Base-by-base conservation (phyloP, 2,888 invertebrate genomes). In the Drosophila ochracea region DNA sequence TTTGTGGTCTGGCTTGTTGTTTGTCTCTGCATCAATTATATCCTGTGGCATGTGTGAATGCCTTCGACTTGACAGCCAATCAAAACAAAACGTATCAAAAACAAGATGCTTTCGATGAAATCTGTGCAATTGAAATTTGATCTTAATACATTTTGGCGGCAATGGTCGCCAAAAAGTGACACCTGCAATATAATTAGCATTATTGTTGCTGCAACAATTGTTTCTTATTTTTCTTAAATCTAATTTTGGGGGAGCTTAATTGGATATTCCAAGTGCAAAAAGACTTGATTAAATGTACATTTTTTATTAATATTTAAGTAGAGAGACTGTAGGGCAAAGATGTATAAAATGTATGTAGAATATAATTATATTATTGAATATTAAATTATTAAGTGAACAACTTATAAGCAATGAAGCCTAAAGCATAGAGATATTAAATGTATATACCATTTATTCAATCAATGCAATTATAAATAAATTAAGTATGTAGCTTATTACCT, bases 51-150 rank as follows among this genome's bases (percentile, higher is more conserved):
- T 54, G 66, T 66, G 60, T 74, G 30, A 16, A 4, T 50, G 39
- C 39, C 25, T 9, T n/a, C 52, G 9, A n/a, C 60, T 69, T 53
- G 28, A 31, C 61, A 43, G 75, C 58, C 69, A 59, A 65, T 59
- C 75, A 65, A 33, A 31, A 11, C 78, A 78, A 53, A 31, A 52
- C 53, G 16, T 58, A 54, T 25, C 68, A 62, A 25, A 62, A 28
- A 65, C 62, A 43, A 78, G 78, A 64, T 78, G 49, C 62, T 67
- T 68, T 68, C 68, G 68, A 54, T 62, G 55, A 68, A 75, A 68
- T 72, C 72, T 68, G 72, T 64, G 62, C 64, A 76, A 76, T 71
- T 72, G 76, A 62, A 78, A 76, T 73, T 80, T 63, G 61, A 78
- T 78, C 67, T 50, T 52, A 72, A 53, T 60, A 57, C 41, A 72